Conservation (phyloP, 2,888 invertebrate species). For the Galerucella calmariensis region DNA sequence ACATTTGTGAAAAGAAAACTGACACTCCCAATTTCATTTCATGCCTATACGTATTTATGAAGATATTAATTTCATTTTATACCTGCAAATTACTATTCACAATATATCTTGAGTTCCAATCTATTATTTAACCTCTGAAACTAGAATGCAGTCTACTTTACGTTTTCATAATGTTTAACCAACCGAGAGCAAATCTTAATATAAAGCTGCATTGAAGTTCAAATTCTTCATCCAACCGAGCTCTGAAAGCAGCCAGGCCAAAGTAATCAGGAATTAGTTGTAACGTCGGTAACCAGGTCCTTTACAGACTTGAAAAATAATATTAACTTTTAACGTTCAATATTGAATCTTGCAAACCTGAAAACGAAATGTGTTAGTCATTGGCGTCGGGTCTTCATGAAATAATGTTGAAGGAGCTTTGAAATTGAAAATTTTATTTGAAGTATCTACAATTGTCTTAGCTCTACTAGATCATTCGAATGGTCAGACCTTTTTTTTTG, state of each 20-base stretch:
- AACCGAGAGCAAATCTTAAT: slow-evolving; percentile 11
- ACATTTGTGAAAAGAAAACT: no score
- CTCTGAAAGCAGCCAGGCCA: background rate
- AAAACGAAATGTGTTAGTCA: background rate
- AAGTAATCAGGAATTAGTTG: slow-evolving; percentile 2
- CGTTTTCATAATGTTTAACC: slow-evolving; percentile 11
- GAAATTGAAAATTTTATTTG: no score
- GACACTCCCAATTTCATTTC: no score
- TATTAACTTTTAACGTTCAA: slow-evolving; percentile 7
- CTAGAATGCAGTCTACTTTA: background rate
- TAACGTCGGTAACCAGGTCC: background rate
- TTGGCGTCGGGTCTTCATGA: background rate
- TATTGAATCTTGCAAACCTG: background rate
- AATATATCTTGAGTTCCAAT: background rate
- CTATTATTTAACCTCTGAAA: background rate
- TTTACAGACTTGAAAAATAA: slow-evolving; percentile 1
- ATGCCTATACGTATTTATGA: no score
- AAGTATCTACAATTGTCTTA: no score
- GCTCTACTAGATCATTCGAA: no score
- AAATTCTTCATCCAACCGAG: slow-evolving; percentile 9
- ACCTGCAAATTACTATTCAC: no score
- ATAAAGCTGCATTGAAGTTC: slow-evolving; percentile 6
- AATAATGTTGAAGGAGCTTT: no score
- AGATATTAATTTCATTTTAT: no score
- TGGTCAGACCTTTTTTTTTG: no score